Evolutionary conservation across 2,888 invertebrate genomes (phyloP), one percentile per base, ranked within the genome.

Genomic region (Pegoplata infirma): DNA sequence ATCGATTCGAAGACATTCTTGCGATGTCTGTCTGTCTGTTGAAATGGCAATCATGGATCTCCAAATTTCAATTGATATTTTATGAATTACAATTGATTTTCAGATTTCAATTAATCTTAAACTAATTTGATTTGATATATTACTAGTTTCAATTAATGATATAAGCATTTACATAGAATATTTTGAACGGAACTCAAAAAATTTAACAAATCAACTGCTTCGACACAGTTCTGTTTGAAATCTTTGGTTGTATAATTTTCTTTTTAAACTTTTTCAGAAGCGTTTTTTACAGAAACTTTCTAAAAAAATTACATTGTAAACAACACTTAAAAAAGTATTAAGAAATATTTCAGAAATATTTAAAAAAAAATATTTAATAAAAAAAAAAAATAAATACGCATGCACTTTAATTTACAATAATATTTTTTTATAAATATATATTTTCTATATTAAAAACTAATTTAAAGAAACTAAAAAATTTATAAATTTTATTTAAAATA

Each of bases 301-400:
- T 23, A 6, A 51, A 7, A 8, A 55, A 17, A 25, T 1, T 19
- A 56, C n/a, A 56, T 40, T 25, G 25, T 25, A 25, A 5, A 25
- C 6, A 25, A 25, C 25, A 5, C 6, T 25, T 25, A 5, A 3
- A 5, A 3, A 25, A 25, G 3, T 25, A 5, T 46, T 23, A 28
- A 25, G 8, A 0, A 46, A 40, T 28, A 61, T 32, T 10, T 32
- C 32, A 10, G 1, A 32, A 32, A 40, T 10, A 25, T 40, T 51
- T 51, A 7, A 46, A n/a, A n/a, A n/a, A n/a, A n/a, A 49, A 44
- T 40, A 6, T 51, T 23, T 14, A 14, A 49, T 19, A n/a, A 21
- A 51, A 17, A 47, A 47, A 47, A 47, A 68, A 79, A 71, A 72
- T 72, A 67, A 79, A 79, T 79, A 79, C 79, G 79, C 79, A 79